Base-by-base conservation (phyloP, 2,113 vertebrate species). In the Chaenogobius annularis region DNA sequence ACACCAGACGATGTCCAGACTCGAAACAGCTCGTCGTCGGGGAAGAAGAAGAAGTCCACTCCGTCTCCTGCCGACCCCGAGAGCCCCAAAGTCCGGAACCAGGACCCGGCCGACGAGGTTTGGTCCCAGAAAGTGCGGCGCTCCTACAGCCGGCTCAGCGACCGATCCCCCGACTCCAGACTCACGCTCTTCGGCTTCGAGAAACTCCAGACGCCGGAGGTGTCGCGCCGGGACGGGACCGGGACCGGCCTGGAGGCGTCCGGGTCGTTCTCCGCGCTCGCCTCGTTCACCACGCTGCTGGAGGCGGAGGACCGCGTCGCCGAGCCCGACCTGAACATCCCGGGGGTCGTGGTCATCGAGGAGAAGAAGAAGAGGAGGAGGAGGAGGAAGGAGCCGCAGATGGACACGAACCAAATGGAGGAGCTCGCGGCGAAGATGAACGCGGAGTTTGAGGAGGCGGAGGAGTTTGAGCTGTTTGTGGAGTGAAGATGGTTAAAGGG, bases 371-470 rank as follows among this genome's bases (percentile, higher is more conserved):
- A 83, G n/a, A n/a, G n/a, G n/a, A n/a, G n/a, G 77, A 93, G 82
- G 77, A 92, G 81, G 80, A 93, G 64, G 87, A 92, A 91, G 77
- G 69, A 91, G 8, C 92, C 87, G 0, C 88, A 92, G 73, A 93
- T 96, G 1, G 74, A 91, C 83, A 83, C 80, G 68, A 89, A 83
- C 0, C 93, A 95, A 79, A 73, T 97, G 88, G 95, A 97, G 65
- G 81, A 84, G 0, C 93, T 96, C 85, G 95, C 94, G 0, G 93
- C 94, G 0, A 67, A 90, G 83, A 95, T 96, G 95, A 97, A 97
- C 70, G 95, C 95, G 0, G 94, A 95, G 84, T 96, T 96, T 81
- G 94, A 93, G 50, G 94, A 95, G 79, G 96, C 95, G 0, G 95
- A 96, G 81, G 85, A 78, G 64, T 97, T 97, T 70, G 92, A 95